Conservation (phyloP, 1,140 invertebrate genomes). For the Pseudomyrmex dendroicus region DNA sequence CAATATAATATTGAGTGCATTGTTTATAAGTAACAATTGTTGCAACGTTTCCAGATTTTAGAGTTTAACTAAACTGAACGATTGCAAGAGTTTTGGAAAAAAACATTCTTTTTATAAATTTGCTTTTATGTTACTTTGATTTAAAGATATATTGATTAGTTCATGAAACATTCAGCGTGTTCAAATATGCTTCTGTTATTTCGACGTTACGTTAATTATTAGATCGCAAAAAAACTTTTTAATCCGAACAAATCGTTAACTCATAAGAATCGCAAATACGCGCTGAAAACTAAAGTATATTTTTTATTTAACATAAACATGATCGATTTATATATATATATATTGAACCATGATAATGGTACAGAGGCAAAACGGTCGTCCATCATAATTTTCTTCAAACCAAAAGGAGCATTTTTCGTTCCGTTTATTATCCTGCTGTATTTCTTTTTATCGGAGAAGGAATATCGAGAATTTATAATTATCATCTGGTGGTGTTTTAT, state of each 20-base stretch:
- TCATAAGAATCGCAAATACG: not conserved
- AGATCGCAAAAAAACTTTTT: not conserved
- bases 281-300: constrained; percentile 6
- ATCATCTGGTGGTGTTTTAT: constrained; percentile 37
- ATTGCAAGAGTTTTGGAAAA: not conserved
- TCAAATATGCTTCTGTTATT: not conserved
- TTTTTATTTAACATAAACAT: not conserved
- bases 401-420: constrained; percentile 4
- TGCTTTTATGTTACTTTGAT: not conserved
- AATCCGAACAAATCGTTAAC: not conserved
- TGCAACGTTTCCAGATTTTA: not conserved
- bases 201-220: not conserved
- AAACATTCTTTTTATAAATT: not conserved
- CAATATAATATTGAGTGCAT: too few species aligned
- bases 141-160: constrained; percentile 14
- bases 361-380: not conserved
- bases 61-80: not conserved
- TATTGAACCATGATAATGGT: not conserved
- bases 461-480: constrained; percentile 41
- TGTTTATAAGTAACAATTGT: not conserved
- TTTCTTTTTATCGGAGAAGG: constrained; percentile 3
- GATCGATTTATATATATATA: not conserved
- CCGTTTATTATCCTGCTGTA: not conserved
- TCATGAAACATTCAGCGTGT: not conserved
- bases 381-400: constrained; percentile 14